These are phyloP conservation scores for Odobenus rosmarus DNA, from an alignment of 2,113 vertebrate genomes.

Conservation along the genomic window DNA sequence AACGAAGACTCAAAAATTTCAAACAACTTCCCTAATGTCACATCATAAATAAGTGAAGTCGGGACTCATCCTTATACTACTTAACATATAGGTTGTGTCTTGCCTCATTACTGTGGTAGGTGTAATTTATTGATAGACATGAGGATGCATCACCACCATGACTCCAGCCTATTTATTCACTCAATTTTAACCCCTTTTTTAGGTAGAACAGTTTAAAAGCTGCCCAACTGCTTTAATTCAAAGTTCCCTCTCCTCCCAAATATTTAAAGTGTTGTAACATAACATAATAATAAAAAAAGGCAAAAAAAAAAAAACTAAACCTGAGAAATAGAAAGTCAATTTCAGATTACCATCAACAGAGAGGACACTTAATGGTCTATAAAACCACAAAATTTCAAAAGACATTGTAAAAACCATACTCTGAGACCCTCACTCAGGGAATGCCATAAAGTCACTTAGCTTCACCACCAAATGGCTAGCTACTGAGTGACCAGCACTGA, in stretches of 20 bases:
- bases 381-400: slow-evolving; percentile 52
- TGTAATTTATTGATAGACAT: background rate
- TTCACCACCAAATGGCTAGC: background rate
- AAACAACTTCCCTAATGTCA: slow-evolving; percentile 2
- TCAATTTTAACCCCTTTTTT: slow-evolving; percentile 20
- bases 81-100: background rate
- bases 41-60: background rate
- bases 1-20: slow-evolving; percentile 46
- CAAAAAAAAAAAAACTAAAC: slow-evolving; percentile 14
- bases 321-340: slow-evolving; percentile 43
- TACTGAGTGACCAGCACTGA: background rate
- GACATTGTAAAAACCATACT: slow-evolving; percentile 6
- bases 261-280: background rate
- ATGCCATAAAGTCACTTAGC: background rate
- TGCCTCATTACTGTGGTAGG: background rate
- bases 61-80: background rate
- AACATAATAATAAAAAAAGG: too few relatives aligned
- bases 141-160: background rate
- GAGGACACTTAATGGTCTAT: background rate
- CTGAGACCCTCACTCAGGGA: background rate
- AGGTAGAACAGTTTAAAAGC: slow-evolving; percentile 29
- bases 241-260: background rate
- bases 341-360: background rate
- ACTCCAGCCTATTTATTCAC: background rate
- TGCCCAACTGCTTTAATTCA: slow-evolving; percentile 21